Evolutionary conservation across 1,140 invertebrate species (phyloP).

Genomic region (Heliconius eleuchia): DNA sequence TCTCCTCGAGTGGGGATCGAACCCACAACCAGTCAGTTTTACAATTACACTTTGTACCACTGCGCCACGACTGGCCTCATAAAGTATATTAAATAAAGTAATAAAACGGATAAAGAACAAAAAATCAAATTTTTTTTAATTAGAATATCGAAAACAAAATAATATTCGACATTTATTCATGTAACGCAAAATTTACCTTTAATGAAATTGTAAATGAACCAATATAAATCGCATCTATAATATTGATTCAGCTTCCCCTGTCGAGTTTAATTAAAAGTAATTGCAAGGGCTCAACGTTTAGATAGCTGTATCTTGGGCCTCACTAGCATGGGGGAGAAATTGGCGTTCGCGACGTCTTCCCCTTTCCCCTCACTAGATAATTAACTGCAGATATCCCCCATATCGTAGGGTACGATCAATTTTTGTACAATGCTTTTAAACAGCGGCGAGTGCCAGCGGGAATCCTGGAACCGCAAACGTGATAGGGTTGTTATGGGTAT

Average conservation of each 20-base stretch:
- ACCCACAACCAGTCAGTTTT: no score
- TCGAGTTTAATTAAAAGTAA: slow-evolving; percentile 75
- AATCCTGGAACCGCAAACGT: slow-evolving; percentile 47
- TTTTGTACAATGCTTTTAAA: slow-evolving; percentile 74
- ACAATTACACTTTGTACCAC: no score
- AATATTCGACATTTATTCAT: not conserved
- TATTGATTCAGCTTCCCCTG: slow-evolving; percentile 43
- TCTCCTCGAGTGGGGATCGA: no score
- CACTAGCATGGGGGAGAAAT: slow-evolving; percentile 55
- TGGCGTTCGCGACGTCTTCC: slow-evolving; percentile 63
- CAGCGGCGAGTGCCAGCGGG: slow-evolving; percentile 51
- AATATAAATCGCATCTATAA: slow-evolving; percentile 17
- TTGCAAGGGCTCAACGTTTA: slow-evolving; percentile 61
- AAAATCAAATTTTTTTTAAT: no score
- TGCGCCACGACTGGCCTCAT: no score
- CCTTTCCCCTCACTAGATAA: slow-evolving; percentile 72
- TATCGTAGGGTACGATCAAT: slow-evolving; percentile 63
- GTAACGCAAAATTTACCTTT: not conserved
- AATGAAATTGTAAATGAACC: slow-evolving; percentile 1
- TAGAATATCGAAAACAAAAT: no score
- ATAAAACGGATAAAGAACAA: no score
- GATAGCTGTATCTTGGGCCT: slow-evolving; percentile 56
- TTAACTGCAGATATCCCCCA: slow-evolving; percentile 76
- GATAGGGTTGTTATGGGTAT: slow-evolving; percentile 58
- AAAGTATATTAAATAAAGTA: not conserved